These are phyloP conservation scores for Sinelater perroti DNA, from an alignment of 2,888 invertebrate genomes.

Conservation along the genomic window DNA sequence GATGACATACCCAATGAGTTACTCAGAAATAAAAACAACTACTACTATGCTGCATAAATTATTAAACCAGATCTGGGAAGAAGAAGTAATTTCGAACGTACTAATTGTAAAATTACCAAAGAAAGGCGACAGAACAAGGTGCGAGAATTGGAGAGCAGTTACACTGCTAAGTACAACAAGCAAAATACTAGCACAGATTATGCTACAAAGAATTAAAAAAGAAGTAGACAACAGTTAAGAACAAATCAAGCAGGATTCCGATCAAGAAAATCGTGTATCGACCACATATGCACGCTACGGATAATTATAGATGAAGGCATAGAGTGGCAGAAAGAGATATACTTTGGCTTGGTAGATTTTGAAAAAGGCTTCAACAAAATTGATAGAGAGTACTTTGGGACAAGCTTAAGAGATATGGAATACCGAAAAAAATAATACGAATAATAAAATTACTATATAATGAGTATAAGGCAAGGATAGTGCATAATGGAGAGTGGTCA, in stretches of 20 bases:
- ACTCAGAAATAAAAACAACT: not conserved
- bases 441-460: too few relatives aligned
- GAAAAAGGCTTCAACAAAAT: not conserved
- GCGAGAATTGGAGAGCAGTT: not conserved
- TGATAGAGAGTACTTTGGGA: not conserved
- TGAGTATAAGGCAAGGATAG: not conserved
- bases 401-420: not conserved
- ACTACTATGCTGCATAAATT: not conserved
- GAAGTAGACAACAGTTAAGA: not conserved
- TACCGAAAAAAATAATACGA: not conserved
- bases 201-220: not conserved
- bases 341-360: not conserved
- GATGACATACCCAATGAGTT: constrained; percentile 5
- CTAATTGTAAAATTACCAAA: constrained; percentile 1
- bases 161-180: not conserved
- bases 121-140: not conserved
- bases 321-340: not conserved
- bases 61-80: constrained; percentile 3
- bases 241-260: not conserved
- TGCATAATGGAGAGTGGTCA: not conserved
- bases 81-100: not conserved
- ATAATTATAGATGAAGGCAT: not conserved
- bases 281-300: not conserved
- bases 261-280: not conserved
- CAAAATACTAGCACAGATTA: not conserved